These are phyloP conservation scores for Cinara cedri DNA, from an alignment of 2,888 invertebrate species.

Conservation along the genomic window DNA sequence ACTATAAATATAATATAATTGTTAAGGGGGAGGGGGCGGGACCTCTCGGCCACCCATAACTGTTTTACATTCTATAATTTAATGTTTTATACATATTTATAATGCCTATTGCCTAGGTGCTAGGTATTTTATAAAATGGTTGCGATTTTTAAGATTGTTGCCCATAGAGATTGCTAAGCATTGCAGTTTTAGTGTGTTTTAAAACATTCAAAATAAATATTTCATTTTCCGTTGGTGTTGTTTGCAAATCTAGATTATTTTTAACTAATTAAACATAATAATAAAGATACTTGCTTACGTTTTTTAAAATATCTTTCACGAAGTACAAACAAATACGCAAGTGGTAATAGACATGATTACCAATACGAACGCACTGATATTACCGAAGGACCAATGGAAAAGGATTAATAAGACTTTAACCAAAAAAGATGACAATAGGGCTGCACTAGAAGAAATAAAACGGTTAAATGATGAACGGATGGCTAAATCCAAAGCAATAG, in stretches of 20 bases:
- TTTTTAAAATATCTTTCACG: background rate
- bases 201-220: too few relatives aligned
- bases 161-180: too few relatives aligned
- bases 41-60: too few relatives aligned
- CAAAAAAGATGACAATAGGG: background rate
- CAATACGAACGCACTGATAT: background rate
- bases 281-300: background rate
- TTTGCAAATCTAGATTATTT: background rate
- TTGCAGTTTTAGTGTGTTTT: too few relatives aligned
- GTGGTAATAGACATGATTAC: background rate
- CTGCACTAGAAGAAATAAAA: background rate
- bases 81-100: too few relatives aligned
- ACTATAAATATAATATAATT: too few relatives aligned
- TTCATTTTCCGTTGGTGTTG: background rate
- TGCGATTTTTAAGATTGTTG: too few relatives aligned
- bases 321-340: background rate
- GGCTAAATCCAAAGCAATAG: conserved; percentile 12
- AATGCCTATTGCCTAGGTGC: too few relatives aligned
- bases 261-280: background rate
- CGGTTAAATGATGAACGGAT: conserved; percentile 11
- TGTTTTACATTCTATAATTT: too few relatives aligned
- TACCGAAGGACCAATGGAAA: conserved; percentile 28
- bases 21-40: too few relatives aligned
- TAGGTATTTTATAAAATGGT: too few relatives aligned
- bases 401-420: conserved; percentile 26